Base-by-base conservation (phyloP, 2,113 vertebrate genomes). In the Azemiops feae region DNA sequence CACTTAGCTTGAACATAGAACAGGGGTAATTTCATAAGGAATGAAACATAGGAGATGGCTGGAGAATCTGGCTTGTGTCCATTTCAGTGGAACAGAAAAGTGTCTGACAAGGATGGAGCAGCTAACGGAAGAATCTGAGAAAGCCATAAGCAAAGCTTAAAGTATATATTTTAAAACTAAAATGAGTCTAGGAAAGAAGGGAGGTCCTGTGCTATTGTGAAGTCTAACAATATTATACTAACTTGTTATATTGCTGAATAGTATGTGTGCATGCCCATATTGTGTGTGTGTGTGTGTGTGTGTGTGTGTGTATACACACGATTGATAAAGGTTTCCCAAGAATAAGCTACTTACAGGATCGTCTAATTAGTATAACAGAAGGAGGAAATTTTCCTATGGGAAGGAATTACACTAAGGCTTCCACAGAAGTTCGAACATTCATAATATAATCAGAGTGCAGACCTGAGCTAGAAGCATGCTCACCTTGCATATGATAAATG, bases 21-120 rank as follows among this genome's bases (percentile, higher is more conserved):
- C 94, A 55, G 92, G 93, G 69, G 95, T 97, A 96, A 96, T 97
- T 97, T 97, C 92, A 97, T 93, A 94, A 97, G 95, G 97, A 96
- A 94, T 97, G 92, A 97, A 97, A 95, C 96, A 96, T 94, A 6
- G 85, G 96, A 96, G 96, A 97, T 97, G 96, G 91, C 92, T 43
- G 43, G 94, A 97, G 96, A 97, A 95, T 95, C 93, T 96, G 97
- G 96, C 96, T 95, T 97, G 92, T 94, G 93, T 81, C 94, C 94
- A 87, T 97, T 97, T 96, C 94, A 97, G 91, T 39, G n/a, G 69
- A 43, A 39, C 18, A 81, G 74, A 43, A 81, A 74, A 43, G 18
- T 97, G 97, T 94, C 93, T 96, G 94, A 96, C 94, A 91, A 95
- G 96, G 96, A 97, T 96, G 96, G 97, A 95, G 95, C 97, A 97